Evolutionary conservation across 2,797 vertebrate species (phyloP).

Genomic region (Amblyopsis hoosieri): DNA sequence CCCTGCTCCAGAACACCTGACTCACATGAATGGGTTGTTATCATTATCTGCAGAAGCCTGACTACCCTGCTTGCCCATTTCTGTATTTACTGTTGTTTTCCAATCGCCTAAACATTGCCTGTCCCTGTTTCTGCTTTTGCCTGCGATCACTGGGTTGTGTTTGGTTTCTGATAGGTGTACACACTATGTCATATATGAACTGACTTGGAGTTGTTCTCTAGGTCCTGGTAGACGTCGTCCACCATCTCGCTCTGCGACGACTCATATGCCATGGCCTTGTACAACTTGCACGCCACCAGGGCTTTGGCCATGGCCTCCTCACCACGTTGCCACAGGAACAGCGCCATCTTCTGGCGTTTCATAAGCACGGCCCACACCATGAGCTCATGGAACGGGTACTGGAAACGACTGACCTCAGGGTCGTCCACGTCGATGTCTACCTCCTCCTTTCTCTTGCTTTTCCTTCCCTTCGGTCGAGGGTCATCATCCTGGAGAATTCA

Average conservation of each 20-base stretch:
- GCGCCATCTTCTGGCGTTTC: constrained; percentile 94
- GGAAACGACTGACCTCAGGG: constrained; percentile 90
- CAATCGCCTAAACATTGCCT: neutral
- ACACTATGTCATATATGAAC: constrained; percentile 43
- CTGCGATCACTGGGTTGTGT: neutral
- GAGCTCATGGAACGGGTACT: constrained; percentile 92
- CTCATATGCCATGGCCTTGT: constrained; percentile 96
- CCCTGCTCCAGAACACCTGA: too few relatives aligned
- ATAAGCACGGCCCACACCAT: constrained; percentile 97
- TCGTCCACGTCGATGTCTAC: constrained; percentile 90
- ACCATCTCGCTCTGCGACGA: constrained; percentile 93
- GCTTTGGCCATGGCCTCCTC: constrained; percentile 97
- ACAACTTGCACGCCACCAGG: constrained; percentile 93
- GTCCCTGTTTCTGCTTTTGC: neutral
- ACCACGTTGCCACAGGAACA: constrained; percentile 94
- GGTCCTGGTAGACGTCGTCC: constrained; percentile 94
- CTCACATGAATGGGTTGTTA: too few relatives aligned
- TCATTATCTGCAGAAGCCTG: too few relatives aligned
- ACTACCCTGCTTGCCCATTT: too few relatives aligned
- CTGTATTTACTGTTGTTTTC: too few relatives aligned
- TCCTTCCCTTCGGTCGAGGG: constrained; percentile 83
- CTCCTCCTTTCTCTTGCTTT: constrained; percentile 93
- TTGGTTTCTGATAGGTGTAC: too few relatives aligned
- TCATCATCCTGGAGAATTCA: constrained; percentile 84
- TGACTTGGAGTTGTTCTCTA: constrained; percentile 97